Conservation (phyloP, 2,113 vertebrate species). For the Rhinopithecus roxellana region DNA sequence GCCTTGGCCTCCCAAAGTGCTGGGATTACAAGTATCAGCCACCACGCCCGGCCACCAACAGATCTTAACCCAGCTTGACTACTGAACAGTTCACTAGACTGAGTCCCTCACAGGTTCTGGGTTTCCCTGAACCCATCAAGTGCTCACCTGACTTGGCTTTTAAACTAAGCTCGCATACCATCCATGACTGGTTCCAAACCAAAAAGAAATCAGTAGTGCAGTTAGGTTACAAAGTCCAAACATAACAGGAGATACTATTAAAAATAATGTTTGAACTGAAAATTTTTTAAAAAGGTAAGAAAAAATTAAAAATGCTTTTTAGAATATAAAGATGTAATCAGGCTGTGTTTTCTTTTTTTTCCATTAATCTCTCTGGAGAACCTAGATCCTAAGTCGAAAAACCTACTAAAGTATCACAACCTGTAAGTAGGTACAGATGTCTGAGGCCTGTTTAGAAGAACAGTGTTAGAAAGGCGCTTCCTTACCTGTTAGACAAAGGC, state of each 20-base stretch:
- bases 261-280: not conserved
- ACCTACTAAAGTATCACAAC: not conserved
- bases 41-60: not conserved
- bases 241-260: not conserved
- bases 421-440: accelerated
- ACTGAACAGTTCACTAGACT: not conserved
- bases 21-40: no score
- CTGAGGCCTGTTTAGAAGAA: not conserved
- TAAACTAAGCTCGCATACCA: not conserved
- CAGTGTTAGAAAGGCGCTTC: not conserved
- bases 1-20: no score
- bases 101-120: not conserved
- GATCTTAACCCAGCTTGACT: not conserved
- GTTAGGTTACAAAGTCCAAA: constrained; percentile 6
- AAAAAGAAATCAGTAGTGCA: not conserved
- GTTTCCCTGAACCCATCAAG: not conserved
- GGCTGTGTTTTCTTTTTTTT: not conserved
- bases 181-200: not conserved
- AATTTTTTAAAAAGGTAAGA: not conserved
- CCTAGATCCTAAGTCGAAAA: not conserved
- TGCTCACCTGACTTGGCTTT: no score
- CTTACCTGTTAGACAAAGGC: constrained; percentile 93
- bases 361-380: not conserved
- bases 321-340: not conserved
- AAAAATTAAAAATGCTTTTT: constrained; percentile 26